Percentiles rank a stretch among this genome's conserved stretches.
These are phyloP conservation scores for Parazoanthus swiftii DNA, from an alignment of 92 coral and sea anemone genomes.

Conservation along the genomic window DNA sequence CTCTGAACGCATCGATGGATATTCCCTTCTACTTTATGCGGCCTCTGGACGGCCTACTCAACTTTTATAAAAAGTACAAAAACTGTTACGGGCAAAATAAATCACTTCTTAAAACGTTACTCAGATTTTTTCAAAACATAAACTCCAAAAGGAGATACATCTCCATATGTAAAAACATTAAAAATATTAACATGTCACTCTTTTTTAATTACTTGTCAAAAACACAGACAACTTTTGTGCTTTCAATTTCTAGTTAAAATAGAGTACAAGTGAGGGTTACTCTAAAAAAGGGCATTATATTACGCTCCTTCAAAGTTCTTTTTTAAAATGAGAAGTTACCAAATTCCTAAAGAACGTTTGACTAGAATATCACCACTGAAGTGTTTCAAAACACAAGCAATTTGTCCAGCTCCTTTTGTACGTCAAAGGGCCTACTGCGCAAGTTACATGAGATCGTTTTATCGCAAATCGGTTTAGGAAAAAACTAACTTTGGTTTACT, in stretches of 20 bases:
- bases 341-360: background rate
- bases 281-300: constrained; percentile 6
- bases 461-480: too few relatives aligned
- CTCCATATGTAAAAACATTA: background rate
- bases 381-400: background rate
- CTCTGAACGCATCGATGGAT: background rate
- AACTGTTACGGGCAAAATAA: constrained; percentile 4
- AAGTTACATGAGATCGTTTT: too few relatives aligned
- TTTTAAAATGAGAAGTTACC: background rate
- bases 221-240: background rate
- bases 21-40: constrained; percentile 19
- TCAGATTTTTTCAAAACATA: background rate
- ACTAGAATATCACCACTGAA: background rate
- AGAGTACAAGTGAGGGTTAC: background rate
- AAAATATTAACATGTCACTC: background rate
- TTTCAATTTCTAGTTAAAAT: background rate
- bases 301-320: constrained; percentile 2
- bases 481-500: too few relatives aligned
- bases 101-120: background rate
- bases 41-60: constrained; percentile 43
- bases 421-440: background rate
- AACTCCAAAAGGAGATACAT: background rate
- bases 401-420: background rate
- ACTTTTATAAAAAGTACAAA: constrained; percentile 49
- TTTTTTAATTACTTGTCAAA: background rate